Conservation (phyloP, 2,113 vertebrate species). For the Paralichthys olivaceus region DNA sequence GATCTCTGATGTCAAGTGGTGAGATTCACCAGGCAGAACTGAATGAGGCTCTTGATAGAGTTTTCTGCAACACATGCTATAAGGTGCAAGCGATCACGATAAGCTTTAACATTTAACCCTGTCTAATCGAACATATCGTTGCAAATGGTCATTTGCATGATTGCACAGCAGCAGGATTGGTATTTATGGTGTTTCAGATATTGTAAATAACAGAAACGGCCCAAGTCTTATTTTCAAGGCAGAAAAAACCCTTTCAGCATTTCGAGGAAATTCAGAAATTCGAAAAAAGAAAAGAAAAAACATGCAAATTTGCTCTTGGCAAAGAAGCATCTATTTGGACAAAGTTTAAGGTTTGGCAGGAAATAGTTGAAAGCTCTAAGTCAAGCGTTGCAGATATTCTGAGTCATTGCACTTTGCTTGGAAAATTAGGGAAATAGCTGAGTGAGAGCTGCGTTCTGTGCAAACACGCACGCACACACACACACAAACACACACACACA, state of each 20-base stretch:
- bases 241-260: neutral
- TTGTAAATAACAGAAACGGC: neutral
- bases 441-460: neutral
- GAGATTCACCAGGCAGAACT: conserved; percentile 23
- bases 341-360: neutral
- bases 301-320: too few species aligned
- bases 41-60: neutral
- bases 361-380: neutral
- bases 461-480: too few species aligned
- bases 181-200: neutral
- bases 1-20: conserved; percentile 13
- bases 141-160: neutral
- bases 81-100: neutral
- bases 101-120: too few species aligned
- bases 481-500: too few species aligned
- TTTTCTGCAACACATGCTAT: neutral
- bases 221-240: neutral
- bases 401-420: conserved; percentile 15
- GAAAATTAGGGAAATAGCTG: neutral
- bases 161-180: too few species aligned
- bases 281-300: too few species aligned
- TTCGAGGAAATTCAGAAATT: too few species aligned
- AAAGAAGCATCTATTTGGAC: neutral
- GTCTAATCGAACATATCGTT: neutral
- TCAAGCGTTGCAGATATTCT: conserved; percentile 1